Evolutionary conservation across 2,113 vertebrate species (phyloP).

Genomic region (Hippocampus zosterae): DNA sequence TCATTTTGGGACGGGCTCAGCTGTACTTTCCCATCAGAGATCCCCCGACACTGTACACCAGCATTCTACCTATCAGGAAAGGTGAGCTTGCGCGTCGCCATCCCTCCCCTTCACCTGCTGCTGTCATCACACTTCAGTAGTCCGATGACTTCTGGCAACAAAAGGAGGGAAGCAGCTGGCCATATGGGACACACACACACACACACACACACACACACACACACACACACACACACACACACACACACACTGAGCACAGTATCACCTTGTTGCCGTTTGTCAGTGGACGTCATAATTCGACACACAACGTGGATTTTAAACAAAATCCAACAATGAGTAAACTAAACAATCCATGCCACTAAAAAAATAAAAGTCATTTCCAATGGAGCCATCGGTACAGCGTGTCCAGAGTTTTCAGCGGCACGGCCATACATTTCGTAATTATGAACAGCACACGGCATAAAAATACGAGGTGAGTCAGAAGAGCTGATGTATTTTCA

Average conservation of each 20-base stretch:
- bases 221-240: constrained; percentile 14
- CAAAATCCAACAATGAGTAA: too few relatives aligned
- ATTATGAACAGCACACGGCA: too few relatives aligned
- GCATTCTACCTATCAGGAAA: constrained; percentile 20
- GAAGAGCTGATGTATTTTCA: too few relatives aligned
- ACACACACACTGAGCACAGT: not conserved
- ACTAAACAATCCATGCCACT: too few relatives aligned
- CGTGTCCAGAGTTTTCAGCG: too few relatives aligned
- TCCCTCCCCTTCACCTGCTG: constrained; percentile 51
- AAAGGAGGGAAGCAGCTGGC: constrained; percentile 40
- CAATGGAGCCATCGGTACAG: too few relatives aligned
- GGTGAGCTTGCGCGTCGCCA: constrained; percentile 20
- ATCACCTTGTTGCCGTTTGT: constrained; percentile 8
- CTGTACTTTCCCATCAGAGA: constrained; percentile 49
- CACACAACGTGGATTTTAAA: too few relatives aligned
- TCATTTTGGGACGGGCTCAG: constrained; percentile 37
- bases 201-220: too few relatives aligned
- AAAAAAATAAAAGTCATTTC: too few relatives aligned
- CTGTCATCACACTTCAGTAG: constrained; percentile 46
- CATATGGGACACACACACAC: constrained; percentile 7
- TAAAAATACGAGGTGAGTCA: too few relatives aligned
- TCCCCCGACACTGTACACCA: constrained; percentile 33
- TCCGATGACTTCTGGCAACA: constrained; percentile 8
- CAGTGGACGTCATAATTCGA: constrained; percentile 4
- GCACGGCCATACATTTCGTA: too few relatives aligned